Conservation (phyloP, 2,888 invertebrate species). For the Andrena camellia region DNA sequence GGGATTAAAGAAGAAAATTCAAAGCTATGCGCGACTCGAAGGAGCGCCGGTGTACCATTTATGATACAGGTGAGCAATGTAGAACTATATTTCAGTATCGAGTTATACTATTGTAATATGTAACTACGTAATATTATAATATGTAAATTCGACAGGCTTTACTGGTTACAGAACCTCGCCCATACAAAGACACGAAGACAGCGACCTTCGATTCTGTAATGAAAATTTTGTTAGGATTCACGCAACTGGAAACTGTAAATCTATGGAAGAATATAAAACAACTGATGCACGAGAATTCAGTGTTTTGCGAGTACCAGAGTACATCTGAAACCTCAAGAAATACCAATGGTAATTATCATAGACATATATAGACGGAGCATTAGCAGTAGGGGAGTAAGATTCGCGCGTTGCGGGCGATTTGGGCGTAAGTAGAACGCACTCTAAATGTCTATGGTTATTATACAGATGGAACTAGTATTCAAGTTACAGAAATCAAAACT, state of each 20-base stretch:
- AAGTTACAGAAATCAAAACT: conserved; percentile 87
- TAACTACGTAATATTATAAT: neutral
- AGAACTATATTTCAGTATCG: neutral
- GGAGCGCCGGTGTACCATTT: conserved; percentile 98
- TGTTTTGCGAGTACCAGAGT: conserved; percentile 71
- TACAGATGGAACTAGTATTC: conserved; percentile 19
- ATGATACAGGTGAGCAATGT: conserved; percentile 90
- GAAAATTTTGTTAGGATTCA: conserved; percentile 79
- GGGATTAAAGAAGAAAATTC: conserved; percentile 84
- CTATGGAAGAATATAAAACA: conserved; percentile 60
- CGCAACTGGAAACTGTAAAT: conserved; percentile 68
- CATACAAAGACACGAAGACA: conserved; percentile 86
- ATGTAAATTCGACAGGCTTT: conserved; percentile 88
- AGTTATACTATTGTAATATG: neutral
- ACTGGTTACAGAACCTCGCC: conserved; percentile 90
- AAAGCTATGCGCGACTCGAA: conserved; percentile 92
- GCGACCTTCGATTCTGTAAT: conserved; percentile 79
- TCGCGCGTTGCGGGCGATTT: too few relatives aligned
- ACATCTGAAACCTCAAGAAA: conserved; percentile 50
- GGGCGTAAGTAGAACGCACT: too few relatives aligned
- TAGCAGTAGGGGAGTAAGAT: too few relatives aligned
- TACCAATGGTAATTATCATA: conserved; percentile 30
- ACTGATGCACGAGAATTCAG: conserved; percentile 72
- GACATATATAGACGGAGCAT: too few relatives aligned
- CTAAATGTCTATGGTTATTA: neutral